Conservation (phyloP, 2,797 vertebrate genomes). For the Sternarchorhynchus goeldii region DNA sequence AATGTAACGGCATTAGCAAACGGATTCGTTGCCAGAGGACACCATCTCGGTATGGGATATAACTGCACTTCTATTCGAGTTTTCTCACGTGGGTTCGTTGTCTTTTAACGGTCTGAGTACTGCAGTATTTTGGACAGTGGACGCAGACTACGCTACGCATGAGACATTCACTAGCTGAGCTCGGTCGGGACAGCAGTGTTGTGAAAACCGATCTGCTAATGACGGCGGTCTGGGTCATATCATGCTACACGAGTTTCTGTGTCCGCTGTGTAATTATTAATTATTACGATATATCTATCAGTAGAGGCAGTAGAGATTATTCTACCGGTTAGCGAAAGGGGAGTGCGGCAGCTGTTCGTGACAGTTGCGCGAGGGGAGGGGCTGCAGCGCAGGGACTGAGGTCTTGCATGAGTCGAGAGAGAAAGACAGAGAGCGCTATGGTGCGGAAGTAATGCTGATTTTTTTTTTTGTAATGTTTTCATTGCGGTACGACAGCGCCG, state of each 20-base stretch:
- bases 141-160: constrained; percentile 25
- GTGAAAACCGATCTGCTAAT: too few relatives aligned
- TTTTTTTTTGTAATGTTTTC: constrained; percentile 12
- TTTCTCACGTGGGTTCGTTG: constrained; percentile 6
- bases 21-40: constrained; percentile 15
- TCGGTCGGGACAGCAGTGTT: not conserved
- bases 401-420: constrained; percentile 64
- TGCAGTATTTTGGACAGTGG: constrained; percentile 33
- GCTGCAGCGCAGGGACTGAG: constrained; percentile 74
- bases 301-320: constrained; percentile 20
- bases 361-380: constrained; percentile 68
- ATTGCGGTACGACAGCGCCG: constrained; percentile 3
- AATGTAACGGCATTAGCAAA: not conserved
- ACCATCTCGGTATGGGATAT: constrained; percentile 20
- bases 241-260: not conserved
- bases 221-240: too few relatives aligned
- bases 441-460: constrained; percentile 4
- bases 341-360: constrained; percentile 53
- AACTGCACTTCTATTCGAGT: constrained; percentile 42
- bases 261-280: not conserved
- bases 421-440: constrained; percentile 35
- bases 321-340: constrained; percentile 31
- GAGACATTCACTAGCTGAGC: constrained; percentile 1
- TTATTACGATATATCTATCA: constrained; percentile 34
- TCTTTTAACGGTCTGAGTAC: constrained; percentile 17